Conservation (phyloP, 2,113 vertebrate genomes). For the Chloropsis hardwickii region DNA sequence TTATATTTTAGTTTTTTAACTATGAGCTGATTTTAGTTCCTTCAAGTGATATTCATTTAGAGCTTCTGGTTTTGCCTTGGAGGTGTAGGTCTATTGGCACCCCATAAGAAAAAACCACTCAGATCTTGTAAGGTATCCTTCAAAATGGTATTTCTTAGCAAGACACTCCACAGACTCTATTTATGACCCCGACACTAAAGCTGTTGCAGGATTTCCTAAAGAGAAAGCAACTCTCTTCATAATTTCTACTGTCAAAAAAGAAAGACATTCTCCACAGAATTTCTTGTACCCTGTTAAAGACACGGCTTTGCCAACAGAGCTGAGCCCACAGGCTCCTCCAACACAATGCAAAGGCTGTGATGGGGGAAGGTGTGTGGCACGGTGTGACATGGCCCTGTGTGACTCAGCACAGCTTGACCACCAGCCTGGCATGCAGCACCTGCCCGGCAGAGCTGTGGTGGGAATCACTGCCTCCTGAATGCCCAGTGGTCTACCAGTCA, state of each 20-base stretch:
- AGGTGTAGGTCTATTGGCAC: not conserved
- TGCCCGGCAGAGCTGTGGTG: not conserved
- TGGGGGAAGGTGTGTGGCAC: accelerated
- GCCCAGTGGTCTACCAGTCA: not conserved
- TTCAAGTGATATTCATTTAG: not conserved
- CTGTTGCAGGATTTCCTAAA: not conserved
- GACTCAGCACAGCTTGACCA: not conserved
- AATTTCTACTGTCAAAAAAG: not conserved
- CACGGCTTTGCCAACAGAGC: not conserved
- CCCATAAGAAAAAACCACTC: not conserved
- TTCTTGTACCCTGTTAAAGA: not conserved
- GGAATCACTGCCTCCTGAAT: not conserved
- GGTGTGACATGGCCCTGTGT: accelerated
- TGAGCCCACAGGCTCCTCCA: not conserved
- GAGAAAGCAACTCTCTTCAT: not conserved
- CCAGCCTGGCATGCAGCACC: not conserved
- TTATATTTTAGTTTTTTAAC: not conserved
- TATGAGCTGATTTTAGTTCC: not conserved
- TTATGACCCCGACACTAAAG: not conserved
- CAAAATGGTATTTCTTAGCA: not conserved
- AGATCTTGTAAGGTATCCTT: not conserved
- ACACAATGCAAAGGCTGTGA: accelerated
- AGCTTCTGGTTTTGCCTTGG: not conserved
- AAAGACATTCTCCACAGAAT: not conserved
- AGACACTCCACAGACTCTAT: not conserved